Base-by-base conservation (phyloP, 2,888 invertebrate species). In the Chymomyza amoena region DNA sequence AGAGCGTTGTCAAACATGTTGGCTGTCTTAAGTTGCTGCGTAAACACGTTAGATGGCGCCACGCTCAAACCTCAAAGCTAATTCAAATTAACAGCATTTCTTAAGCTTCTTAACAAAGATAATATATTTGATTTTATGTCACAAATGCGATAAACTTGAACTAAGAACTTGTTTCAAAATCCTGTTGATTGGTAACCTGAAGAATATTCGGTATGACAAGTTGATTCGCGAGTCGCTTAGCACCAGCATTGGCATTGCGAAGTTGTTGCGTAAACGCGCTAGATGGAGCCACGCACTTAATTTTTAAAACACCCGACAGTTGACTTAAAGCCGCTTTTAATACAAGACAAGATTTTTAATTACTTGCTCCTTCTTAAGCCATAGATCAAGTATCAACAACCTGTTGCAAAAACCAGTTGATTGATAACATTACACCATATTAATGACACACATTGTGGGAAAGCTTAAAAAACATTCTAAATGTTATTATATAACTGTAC, bases 401-500 rank as follows among this genome's bases (percentile, higher is more conserved):
- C n/a, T 15, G 54, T 20, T 54, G 54, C 20, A 9, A 10, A 64
- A 76, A 81, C 79, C 79, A 73, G 79, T 81, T 78, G 68, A 80
- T 76, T 76, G 67, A 78, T 68, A 61, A 66, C 66, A 72, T 61
- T 60, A 67, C 45, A 65, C 61, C 60, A 64, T 56, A 76, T 76
- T 78, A 72, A 78, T 68, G 66, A 45, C 32, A 68, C 73, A 79
- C 18, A 54, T 16, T n/a, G 20, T 16, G 54, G 18, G 20, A 16
- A 78, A 73, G 72, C 72, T 67, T 50, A 70, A 78, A 68, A 76
- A 64, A 71, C 65, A 71, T 72, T 81, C 54, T 61, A 65, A 70
- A 56, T 65, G 60, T 74, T 72, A 76, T 79, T 79, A 79, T 81
- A 74, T 79, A 79, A 79, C 79, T 79, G 79, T 79, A 72, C 64